These are phyloP conservation scores for Rhinopithecus roxellana DNA, from an alignment of 2,113 vertebrate genomes.

Conservation along the genomic window DNA sequence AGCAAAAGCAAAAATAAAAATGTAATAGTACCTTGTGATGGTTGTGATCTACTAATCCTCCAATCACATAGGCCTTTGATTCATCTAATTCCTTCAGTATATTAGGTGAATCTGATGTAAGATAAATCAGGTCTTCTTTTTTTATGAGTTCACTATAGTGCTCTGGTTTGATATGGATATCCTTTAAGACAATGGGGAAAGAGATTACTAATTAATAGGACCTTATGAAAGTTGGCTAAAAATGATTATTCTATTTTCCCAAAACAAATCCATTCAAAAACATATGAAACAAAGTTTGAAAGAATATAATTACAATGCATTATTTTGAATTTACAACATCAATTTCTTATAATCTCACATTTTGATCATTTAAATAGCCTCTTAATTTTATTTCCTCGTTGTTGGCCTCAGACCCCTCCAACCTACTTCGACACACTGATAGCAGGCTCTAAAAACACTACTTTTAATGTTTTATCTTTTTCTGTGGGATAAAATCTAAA, in stretches of 20 bases:
- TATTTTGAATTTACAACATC: background rate
- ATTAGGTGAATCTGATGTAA: conserved; percentile 97
- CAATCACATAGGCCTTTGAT: conserved; percentile 95
- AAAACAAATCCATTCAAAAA: background rate
- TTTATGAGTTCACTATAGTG: conserved; percentile 91
- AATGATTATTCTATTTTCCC: conserved; percentile 10
- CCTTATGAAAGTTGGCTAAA: conserved; percentile 12
- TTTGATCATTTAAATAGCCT: background rate
- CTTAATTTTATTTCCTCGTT: background rate
- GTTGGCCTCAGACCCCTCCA: background rate
- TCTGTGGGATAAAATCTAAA: background rate
- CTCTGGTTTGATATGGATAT: conserved; percentile 91
- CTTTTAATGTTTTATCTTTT: background rate
- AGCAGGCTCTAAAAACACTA: background rate
- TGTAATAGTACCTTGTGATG: conserved; percentile 93
- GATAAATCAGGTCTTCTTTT: conserved; percentile 94
- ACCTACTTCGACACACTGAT: background rate
- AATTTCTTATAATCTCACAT: background rate
- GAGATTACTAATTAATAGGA: background rate
- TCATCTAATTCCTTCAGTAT: conserved; percentile 92
- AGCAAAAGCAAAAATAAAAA: conserved; percentile 28
- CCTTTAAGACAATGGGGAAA: conserved; percentile 83
- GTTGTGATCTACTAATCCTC: conserved; percentile 98
- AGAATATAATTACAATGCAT: background rate
- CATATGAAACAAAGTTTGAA: background rate